phyloP scores from a whole-genome alignment of 2,797 vertebrate species.

The Botia kubotai region DNA sequence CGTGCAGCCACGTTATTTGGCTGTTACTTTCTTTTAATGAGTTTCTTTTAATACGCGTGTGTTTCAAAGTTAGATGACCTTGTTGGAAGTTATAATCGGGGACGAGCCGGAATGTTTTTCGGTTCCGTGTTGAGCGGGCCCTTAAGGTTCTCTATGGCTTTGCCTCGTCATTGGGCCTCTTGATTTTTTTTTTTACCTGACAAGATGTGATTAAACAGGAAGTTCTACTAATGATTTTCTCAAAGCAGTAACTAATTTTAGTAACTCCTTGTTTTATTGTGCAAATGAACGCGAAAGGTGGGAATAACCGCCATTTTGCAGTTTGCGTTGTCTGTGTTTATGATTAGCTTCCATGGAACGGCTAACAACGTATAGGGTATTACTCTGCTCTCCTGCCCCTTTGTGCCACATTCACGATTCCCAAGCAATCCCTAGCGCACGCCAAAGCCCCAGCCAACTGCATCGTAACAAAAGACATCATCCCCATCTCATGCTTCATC shows the following conservation, averaged over 20 bases:
- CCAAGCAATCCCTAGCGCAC: constrained; percentile 53
- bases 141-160: background rate
- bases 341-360: constrained; percentile 28
- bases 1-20: background rate
- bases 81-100: background rate
- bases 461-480: constrained; percentile 71
- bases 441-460: constrained; percentile 66
- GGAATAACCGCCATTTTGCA: background rate
- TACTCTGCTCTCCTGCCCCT: constrained; percentile 27
- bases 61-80: constrained; percentile 16
- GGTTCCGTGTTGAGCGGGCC: background rate
- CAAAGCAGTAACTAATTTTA: background rate
- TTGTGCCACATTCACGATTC: constrained; percentile 36
- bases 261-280: background rate
- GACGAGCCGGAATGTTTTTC: background rate
- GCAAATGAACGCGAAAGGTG: background rate
- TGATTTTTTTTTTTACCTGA: background rate
- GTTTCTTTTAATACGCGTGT: constrained; percentile 9
- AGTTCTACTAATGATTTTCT: background rate
- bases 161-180: background rate
- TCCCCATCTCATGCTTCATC: constrained; percentile 60
- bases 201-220: constrained; percentile 17
- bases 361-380: constrained; percentile 35
- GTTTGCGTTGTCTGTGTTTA: constrained; percentile 37
- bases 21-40: constrained; percentile 28